A percentile compares a stretch with the other conserved stretches of the same genome.
Conservation (phyloP, 2,113 vertebrate species). For the Paratilapia polleni region DNA sequence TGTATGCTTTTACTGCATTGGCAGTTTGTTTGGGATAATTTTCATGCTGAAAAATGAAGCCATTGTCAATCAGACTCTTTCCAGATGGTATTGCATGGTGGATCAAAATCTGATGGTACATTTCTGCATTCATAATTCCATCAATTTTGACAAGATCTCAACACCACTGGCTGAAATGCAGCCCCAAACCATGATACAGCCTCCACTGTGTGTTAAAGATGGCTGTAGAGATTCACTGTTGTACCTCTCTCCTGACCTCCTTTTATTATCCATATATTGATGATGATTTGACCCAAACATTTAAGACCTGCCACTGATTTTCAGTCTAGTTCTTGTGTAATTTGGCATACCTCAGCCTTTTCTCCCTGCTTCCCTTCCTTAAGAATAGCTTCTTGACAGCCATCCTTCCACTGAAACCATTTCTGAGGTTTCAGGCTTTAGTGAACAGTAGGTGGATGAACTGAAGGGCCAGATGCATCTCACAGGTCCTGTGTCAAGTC, state of each 20-base stretch:
- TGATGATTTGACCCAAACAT: too few species aligned
- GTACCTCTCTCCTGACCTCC: too few species aligned
- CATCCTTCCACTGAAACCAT: neutral
- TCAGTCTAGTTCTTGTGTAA: neutral
- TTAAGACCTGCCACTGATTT: rapidly evolving
- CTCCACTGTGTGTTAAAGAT: neutral
- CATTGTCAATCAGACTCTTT: neutral
- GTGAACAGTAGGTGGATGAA: rapidly evolving
- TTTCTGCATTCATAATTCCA: neutral
- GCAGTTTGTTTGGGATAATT: too few species aligned
- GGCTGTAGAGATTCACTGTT: too few species aligned
- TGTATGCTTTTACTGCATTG: too few species aligned
- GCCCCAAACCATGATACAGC: neutral
- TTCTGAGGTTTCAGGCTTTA: too few species aligned
- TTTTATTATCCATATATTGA: too few species aligned
- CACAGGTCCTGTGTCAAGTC: neutral
- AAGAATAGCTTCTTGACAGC: neutral
- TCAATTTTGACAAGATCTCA: neutral
- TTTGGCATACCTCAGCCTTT: neutral
- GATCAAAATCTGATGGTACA: too few species aligned
- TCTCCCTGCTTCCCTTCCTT: neutral
- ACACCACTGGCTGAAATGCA: rapidly evolving
- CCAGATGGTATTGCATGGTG: too few species aligned
- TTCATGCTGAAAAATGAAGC: neutral
- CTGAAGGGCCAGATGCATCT: neutral